Conservation (phyloP, 2,797 vertebrate species). For the Sparus aurata region DNA sequence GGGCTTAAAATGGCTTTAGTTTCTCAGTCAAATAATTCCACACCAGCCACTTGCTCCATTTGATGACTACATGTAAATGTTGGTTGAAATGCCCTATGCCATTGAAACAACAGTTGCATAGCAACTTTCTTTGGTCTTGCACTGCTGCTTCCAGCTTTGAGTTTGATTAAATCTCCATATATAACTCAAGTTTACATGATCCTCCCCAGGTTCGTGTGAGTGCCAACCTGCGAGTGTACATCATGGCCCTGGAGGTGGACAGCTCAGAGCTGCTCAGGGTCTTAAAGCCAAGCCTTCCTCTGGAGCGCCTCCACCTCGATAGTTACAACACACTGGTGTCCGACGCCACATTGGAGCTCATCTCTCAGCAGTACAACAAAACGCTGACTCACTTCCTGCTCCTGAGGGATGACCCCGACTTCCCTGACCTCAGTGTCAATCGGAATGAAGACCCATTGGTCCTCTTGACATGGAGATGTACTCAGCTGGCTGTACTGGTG, state of each 20-base stretch:
- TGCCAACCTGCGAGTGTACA: slow-evolving; percentile 94
- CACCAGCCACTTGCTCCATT: not conserved
- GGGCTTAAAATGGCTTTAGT: not conserved
- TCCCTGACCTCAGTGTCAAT: slow-evolving; percentile 96
- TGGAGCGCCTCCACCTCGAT: slow-evolving; percentile 98
- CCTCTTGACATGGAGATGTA: slow-evolving; percentile 95
- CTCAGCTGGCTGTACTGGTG: slow-evolving; percentile 93
- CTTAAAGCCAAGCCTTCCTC: slow-evolving; percentile 96
- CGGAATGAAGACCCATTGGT: slow-evolving; percentile 98
- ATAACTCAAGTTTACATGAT: not conserved
- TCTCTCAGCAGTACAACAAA: slow-evolving; percentile 97
- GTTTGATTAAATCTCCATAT: not conserved
- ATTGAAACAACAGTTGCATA: not conserved
- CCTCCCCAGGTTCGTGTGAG: slow-evolving; percentile 87
- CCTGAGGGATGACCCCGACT: slow-evolving; percentile 94
- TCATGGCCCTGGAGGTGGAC: slow-evolving; percentile 97
- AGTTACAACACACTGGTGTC: slow-evolving; percentile 94
- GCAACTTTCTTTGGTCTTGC: not conserved
- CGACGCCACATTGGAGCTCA: slow-evolving; percentile 94
- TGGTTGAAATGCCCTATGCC: not conserved
- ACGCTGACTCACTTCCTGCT: slow-evolving; percentile 97
- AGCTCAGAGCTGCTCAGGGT: slow-evolving; percentile 95
- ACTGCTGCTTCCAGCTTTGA: not conserved
- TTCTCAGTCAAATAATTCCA: not conserved
- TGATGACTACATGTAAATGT: not conserved